These are phyloP conservation scores for Apogon talboti DNA, from an alignment of 2,797 vertebrate species.

Conservation along the genomic window DNA sequence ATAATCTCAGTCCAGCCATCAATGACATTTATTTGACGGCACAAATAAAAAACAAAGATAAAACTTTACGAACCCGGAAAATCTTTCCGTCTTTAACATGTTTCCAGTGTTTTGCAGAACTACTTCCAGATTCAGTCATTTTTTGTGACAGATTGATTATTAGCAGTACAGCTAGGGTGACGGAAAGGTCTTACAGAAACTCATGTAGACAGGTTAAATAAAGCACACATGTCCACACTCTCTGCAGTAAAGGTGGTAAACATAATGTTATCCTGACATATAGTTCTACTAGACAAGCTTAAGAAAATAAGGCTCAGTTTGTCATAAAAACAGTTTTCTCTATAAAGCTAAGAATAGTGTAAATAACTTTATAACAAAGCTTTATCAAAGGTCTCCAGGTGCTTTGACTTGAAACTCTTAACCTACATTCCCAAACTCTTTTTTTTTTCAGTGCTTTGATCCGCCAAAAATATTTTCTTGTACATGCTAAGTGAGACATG, in stretches of 20 bases:
- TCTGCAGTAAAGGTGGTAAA: background rate
- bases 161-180: conserved; percentile 18
- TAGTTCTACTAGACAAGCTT: conserved; percentile 10
- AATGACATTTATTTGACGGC: too few relatives aligned
- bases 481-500: conserved; percentile 28
- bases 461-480: conserved; percentile 34
- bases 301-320: conserved; percentile 18
- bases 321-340: conserved; percentile 4
- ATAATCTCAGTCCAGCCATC: too few relatives aligned
- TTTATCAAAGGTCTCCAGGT: conserved; percentile 13
- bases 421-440: conserved; percentile 10
- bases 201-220: conserved; percentile 25
- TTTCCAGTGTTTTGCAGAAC: too few relatives aligned
- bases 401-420: conserved; percentile 25
- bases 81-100: too few relatives aligned
- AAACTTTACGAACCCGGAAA: too few relatives aligned
- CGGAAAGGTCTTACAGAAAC: conserved; percentile 24
- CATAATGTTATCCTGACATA: conserved; percentile 43
- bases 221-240: conserved; percentile 26
- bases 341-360: conserved; percentile 17
- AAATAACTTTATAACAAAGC: conserved; percentile 19
- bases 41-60: too few relatives aligned
- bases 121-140: too few relatives aligned
- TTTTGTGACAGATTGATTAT: background rate
- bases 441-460: conserved; percentile 46